Evolutionary conservation across 2,113 vertebrate species (phyloP).

Genomic region (Origma solitaria): DNA sequence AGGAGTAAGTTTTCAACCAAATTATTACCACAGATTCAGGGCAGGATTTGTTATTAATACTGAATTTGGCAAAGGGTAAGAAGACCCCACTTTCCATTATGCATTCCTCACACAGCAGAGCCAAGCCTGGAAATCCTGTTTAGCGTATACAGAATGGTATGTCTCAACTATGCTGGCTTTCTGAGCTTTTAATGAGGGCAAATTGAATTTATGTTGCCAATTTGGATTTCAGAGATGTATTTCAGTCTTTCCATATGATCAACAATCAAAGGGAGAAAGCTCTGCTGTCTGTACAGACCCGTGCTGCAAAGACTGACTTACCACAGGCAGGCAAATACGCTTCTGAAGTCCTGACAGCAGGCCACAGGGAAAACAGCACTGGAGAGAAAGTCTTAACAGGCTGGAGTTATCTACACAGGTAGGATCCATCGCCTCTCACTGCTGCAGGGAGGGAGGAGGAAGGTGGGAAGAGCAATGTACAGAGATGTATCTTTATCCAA

Average conservation of each 20-base stretch:
- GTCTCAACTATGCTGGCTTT: not conserved
- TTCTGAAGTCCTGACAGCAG: constrained; percentile 27
- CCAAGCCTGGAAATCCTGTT: not conserved
- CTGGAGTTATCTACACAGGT: constrained; percentile 31
- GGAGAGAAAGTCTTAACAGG: constrained; percentile 25
- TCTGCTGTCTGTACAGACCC: not conserved
- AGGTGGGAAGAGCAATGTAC: constrained; percentile 38
- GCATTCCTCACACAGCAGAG: not conserved
- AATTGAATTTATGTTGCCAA: constrained; percentile 14
- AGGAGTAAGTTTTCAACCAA: constrained; percentile 8
- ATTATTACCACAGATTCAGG: not conserved
- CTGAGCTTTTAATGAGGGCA: constrained; percentile 28
- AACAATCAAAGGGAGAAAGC: not conserved
- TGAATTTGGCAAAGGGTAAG: constrained; percentile 27
- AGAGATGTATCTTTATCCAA: constrained; percentile 45
- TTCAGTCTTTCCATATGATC: not conserved
- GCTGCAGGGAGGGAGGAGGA: constrained; percentile 42
- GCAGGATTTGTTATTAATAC: constrained; percentile 13
- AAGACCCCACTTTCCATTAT: not conserved
- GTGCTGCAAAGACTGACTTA: constrained; percentile 9
- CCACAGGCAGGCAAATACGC: not conserved
- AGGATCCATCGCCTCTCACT: not conserved
- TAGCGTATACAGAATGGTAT: not conserved
- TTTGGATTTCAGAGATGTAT: constrained; percentile 23
- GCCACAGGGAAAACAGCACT: constrained; percentile 9